Evolutionary conservation across 1,140 invertebrate genomes (phyloP).

Genomic region (Neodiprion pinetum): DNA sequence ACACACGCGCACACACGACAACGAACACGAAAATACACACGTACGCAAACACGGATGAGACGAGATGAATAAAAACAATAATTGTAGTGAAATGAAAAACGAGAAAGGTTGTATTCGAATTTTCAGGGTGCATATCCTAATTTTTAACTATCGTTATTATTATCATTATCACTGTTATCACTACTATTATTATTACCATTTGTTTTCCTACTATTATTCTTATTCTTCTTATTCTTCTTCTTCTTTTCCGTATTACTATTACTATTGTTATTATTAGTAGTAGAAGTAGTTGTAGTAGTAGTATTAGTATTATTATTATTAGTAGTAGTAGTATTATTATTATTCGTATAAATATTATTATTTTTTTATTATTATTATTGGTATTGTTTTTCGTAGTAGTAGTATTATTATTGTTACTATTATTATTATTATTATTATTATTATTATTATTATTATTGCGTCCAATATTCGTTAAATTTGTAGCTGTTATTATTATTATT

Average conservation of each 20-base stretch:
- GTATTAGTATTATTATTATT: constrained; percentile 17
- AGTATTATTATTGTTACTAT: constrained; percentile 17
- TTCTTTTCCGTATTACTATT: background rate
- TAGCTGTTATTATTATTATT: constrained; percentile 3
- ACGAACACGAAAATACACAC: background rate
- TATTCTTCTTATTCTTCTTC: background rate
- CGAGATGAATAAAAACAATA: constrained; percentile 11
- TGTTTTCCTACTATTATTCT: background rate
- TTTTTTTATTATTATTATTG: constrained; percentile 13
- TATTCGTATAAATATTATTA: constrained; percentile 10
- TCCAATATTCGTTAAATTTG: background rate
- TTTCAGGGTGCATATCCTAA: constrained; percentile 32
- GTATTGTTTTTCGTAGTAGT: too few relatives aligned
- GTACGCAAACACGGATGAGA: background rate
- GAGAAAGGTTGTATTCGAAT: constrained; percentile 45
- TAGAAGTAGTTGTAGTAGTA: too few relatives aligned
- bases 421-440: constrained; percentile 13
- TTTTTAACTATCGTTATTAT: constrained; percentile 19
- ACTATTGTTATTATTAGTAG: constrained; percentile 15
- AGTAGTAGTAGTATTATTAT: constrained; percentile 16
- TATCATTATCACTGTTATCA: constrained; percentile 16
- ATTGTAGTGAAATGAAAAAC: constrained; percentile 7
- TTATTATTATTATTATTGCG: constrained; percentile 15
- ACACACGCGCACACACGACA: background rate
- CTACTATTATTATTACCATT: constrained; percentile 22